These are phyloP conservation scores for Dysmachus trigonus DNA, from an alignment of 2,888 invertebrate genomes.

Conservation along the genomic window DNA sequence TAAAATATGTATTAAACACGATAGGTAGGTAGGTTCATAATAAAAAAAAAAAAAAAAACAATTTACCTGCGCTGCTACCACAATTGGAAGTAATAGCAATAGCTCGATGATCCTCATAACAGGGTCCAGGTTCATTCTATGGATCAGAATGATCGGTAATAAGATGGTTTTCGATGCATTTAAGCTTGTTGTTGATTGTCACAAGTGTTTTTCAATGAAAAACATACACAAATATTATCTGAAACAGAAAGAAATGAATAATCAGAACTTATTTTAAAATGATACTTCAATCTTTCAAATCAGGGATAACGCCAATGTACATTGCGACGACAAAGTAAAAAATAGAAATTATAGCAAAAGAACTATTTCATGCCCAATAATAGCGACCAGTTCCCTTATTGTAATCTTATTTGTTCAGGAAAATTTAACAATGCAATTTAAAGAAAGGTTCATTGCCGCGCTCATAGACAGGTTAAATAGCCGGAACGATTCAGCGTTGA, in stretches of 20 bases:
- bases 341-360: not conserved
- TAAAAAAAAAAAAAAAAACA: not conserved
- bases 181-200: not conserved
- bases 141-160: not conserved
- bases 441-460: not conserved
- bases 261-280: not conserved
- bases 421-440: not conserved
- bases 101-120: slow-evolving; percentile 49
- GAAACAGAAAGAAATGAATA: not conserved
- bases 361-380: too few species aligned
- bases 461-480: not conserved
- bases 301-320: not conserved
- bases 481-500: not conserved
- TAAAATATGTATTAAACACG: too few species aligned
- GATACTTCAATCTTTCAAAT: not conserved
- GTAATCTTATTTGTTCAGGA: not conserved
- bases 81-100: slow-evolving; percentile 48
- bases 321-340: not conserved
- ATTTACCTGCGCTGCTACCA: slow-evolving; percentile 50
- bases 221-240: slow-evolving; percentile 15
- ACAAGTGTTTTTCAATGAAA: slow-evolving; percentile 8
- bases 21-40: not conserved
- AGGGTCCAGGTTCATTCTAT: slow-evolving; percentile 51
- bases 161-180: slow-evolving; percentile 33
- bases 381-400: not conserved